Evolutionary conservation across 2,888 invertebrate species (phyloP).

Genomic region (Parapristionchus giblindavisi): DNA sequence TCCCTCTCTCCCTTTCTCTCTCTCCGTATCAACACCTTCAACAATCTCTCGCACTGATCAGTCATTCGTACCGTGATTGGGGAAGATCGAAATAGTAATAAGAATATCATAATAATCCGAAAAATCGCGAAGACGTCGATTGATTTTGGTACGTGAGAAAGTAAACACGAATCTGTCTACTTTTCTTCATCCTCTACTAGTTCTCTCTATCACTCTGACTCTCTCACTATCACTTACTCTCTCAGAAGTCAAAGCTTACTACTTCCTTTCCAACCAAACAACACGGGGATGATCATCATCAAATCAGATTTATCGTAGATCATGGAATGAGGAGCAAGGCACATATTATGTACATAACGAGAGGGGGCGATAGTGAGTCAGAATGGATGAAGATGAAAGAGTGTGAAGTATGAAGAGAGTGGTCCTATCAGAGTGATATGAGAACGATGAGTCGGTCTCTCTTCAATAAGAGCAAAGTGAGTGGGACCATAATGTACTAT

Average conservation of each 20-base stretch:
- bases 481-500: too few species aligned
- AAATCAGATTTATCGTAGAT: not conserved
- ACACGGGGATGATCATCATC: not conserved
- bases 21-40: not conserved
- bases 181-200: conserved; percentile 4
- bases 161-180: conserved; percentile 21
- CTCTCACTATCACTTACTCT: conserved; percentile 4
- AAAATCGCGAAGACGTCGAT: too few species aligned
- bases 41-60: conserved; percentile 13
- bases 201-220: conserved; percentile 5
- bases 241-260: not conserved
- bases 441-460: too few species aligned
- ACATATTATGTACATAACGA: conserved; percentile 21
- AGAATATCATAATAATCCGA: too few species aligned
- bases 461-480: too few species aligned
- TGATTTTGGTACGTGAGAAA: too few species aligned
- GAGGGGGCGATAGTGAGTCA: conserved; percentile 28
- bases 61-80: conserved; percentile 9
- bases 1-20: conserved; percentile 3
- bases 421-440: too few species aligned
- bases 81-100: too few species aligned
- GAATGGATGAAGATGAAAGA: not conserved
- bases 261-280: not conserved
- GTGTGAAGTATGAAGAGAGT: not conserved
- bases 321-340: not conserved